Base-by-base conservation (phyloP, 2,888 invertebrate species). In the Habrosyne pyritoides region DNA sequence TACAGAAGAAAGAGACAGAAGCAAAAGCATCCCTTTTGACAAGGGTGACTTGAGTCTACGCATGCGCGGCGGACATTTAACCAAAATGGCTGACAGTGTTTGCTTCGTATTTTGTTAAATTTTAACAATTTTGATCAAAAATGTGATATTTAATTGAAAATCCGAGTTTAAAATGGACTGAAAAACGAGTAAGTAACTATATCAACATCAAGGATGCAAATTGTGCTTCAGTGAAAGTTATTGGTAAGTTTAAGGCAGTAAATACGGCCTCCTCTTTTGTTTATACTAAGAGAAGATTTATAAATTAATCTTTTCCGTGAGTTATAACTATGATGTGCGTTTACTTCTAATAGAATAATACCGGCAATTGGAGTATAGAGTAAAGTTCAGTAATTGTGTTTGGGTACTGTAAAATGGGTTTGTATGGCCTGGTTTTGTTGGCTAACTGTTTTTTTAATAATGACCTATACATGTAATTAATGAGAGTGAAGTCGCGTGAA, bases 81-180 rank as follows among this genome's bases (percentile, higher is more conserved):
- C 67, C 79, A 91, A 91, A 71, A 91, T 91, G 91, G 91, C 91
- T 85, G 85, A 82, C 77, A 56, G 81, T 80, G 85, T 79, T 77
- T 66, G 74, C 73, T 73, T 69, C 59, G 57, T 67, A 76, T 81
- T 80, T 81, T 67, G 67, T 72, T 76, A 60, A 60, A 66, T 77
- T 73, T 65, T 7, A 1, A 46, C 53, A 60, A 66, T 77, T 73
- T 65, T 7, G 1, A 46, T 54, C 30, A 18, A 56, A 53, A 51
- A n/a, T 52, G 55, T 10, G 26, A 33, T 55, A 54, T 6, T 53
- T 33, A 22, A 26, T 21, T 3, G 10, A 1, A 28, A 50, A 28
- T 4, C 1, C 2, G 2, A 21, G 18, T 12, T 18, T 10, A 18
- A 50, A 28, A 50, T 10, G 18, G 10, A 49, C 18, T 18, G 2